These are phyloP conservation scores for Elachura formosa DNA, from an alignment of 2,113 vertebrate species.

Conservation along the genomic window DNA sequence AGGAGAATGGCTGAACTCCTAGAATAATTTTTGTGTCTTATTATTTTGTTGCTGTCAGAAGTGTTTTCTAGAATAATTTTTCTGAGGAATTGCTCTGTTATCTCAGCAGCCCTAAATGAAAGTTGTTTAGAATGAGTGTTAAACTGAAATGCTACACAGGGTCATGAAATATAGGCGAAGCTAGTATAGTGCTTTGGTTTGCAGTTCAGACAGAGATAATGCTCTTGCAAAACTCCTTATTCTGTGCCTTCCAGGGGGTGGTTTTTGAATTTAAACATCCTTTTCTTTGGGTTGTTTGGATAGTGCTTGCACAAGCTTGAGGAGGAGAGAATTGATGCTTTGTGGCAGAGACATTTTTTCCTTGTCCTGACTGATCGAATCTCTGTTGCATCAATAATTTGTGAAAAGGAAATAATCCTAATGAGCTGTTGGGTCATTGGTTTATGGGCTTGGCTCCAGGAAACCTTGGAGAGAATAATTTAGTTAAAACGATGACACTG, in stretches of 20 bases:
- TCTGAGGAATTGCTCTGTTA: neutral
- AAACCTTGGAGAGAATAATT: neutral
- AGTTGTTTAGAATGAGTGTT: neutral
- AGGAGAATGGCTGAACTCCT: neutral
- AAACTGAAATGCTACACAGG: neutral
- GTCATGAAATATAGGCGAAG: neutral
- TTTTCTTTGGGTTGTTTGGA: neutral
- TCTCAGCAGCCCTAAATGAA: neutral
- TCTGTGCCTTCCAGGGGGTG: neutral
- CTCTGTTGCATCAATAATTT: neutral
- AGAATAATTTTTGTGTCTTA: neutral
- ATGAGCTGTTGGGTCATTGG: neutral
- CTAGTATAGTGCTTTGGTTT: neutral
- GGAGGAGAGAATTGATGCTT: neutral
- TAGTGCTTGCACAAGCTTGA: neutral
- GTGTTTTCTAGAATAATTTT: neutral
- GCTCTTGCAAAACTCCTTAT: neutral
- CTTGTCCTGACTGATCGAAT: neutral
- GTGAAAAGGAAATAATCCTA: neutral
- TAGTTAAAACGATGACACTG: neutral
- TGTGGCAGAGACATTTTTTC: no score
- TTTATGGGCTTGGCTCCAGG: conserved; percentile 1
- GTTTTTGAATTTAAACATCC: neutral
- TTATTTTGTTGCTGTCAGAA: neutral
- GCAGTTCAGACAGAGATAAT: neutral